These are phyloP conservation scores for Agelaius tricolor DNA, from an alignment of 2,113 vertebrate genomes.

Conservation along the genomic window DNA sequence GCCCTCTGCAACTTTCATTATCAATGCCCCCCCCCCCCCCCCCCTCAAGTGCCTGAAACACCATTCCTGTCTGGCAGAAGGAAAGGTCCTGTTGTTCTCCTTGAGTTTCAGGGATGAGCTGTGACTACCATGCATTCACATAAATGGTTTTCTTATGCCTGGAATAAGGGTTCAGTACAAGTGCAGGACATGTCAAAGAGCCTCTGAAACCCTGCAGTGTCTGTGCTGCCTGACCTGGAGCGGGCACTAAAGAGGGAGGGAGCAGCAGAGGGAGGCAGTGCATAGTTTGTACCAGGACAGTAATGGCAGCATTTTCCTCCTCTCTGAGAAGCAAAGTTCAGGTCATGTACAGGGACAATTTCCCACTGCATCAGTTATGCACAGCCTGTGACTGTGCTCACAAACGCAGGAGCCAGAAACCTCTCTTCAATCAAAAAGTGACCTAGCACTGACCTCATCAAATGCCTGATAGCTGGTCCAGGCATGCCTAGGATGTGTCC, in stretches of 20 bases:
- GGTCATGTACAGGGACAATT: neutral
- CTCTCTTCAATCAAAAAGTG: neutral
- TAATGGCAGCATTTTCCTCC: neutral
- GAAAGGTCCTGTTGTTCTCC: neutral
- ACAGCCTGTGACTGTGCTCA: fast-evolving
- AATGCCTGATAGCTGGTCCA: neutral
- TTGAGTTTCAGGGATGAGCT: neutral
- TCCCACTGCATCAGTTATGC: neutral
- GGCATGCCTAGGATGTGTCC: neutral
- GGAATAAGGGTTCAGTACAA: neutral
- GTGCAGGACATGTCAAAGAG: neutral
- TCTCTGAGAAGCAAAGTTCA: neutral
- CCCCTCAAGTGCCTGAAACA: neutral
- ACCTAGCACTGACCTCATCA: neutral
- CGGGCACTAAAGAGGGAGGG: fast-evolving
- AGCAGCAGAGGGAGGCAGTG: neutral
- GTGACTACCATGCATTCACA: neutral
- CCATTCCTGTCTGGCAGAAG: neutral
- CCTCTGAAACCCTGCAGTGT: neutral
- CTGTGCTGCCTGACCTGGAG: neutral
- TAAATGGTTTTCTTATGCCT: neutral
- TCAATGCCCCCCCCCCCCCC: fast-evolving
- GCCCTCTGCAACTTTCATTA: neutral
- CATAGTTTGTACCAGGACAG: neutral
- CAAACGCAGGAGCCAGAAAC: neutral